Conservation (phyloP, 2,888 invertebrate genomes). For the Monoplex corrugatus region DNA sequence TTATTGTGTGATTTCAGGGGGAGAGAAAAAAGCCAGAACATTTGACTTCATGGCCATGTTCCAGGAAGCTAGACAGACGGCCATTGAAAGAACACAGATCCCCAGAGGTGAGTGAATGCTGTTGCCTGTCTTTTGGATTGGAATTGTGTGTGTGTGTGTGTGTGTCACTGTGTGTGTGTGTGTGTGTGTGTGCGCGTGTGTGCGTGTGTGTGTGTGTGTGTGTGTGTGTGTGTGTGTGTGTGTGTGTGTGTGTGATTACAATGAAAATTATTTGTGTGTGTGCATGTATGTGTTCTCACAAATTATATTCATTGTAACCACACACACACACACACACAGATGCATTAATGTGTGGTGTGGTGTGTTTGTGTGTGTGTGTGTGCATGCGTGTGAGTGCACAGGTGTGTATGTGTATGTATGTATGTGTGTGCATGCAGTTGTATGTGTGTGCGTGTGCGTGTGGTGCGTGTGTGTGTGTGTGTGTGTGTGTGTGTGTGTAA, state of each 20-base stretch:
- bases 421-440: too few relatives aligned
- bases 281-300: neutral
- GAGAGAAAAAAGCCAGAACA: conserved; percentile 88
- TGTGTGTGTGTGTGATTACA: too few relatives aligned
- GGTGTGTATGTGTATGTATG: too few relatives aligned
- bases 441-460: too few relatives aligned
- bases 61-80: conserved; percentile 83
- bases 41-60: conserved; percentile 90
- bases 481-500: too few relatives aligned
- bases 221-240: neutral
- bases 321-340: neutral
- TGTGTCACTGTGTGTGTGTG: neutral
- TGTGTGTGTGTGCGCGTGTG: neutral
- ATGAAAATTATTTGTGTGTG: neutral
- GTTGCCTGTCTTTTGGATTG: neutral
- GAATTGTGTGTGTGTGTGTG: neutral
- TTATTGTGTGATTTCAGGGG: neutral
- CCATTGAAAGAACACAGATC: conserved; percentile 77
- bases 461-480: too few relatives aligned
- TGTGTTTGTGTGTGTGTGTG: neutral
- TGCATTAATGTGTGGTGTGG: too few relatives aligned
- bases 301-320: too few relatives aligned
- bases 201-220: neutral
- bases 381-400: too few relatives aligned
- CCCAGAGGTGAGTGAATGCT: neutral